These are phyloP conservation scores for Chymomyza costata DNA, from an alignment of 1,140 invertebrate genomes.

Conservation along the genomic window DNA sequence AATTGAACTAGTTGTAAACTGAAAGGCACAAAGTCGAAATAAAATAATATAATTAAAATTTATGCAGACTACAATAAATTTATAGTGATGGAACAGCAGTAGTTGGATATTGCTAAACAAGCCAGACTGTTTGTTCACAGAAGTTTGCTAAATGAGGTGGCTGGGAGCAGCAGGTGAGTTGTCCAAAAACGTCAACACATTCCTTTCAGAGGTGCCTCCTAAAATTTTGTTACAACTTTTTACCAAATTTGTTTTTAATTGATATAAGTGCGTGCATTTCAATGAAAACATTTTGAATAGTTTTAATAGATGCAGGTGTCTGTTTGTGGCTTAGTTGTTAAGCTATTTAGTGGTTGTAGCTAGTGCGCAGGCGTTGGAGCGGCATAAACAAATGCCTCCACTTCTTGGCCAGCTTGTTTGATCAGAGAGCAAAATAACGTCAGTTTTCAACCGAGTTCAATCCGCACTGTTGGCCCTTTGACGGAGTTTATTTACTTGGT, in stretches of 20 bases:
- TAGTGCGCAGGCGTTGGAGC: slow-evolving; percentile 48
- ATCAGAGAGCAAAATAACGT: slow-evolving; percentile 38
- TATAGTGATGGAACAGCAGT: too few relatives aligned
- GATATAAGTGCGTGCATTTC: neutral
- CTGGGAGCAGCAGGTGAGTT: slow-evolving; percentile 14
- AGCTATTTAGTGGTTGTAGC: slow-evolving; percentile 5
- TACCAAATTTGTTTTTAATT: too few relatives aligned
- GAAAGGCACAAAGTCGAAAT: too few relatives aligned
- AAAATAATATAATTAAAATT: too few relatives aligned
- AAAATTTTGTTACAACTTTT: too few relatives aligned
- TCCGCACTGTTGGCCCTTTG: slow-evolving; percentile 35
- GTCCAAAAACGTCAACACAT: too few relatives aligned
- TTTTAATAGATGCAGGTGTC: slow-evolving; percentile 17
- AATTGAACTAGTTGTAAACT: too few relatives aligned
- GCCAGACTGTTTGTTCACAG: neutral
- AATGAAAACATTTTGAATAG: neutral
- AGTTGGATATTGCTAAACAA: too few relatives aligned
- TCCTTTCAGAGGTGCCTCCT: too few relatives aligned
- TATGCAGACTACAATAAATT: too few relatives aligned
- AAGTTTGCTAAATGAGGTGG: slow-evolving; percentile 11
- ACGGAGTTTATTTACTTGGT: slow-evolving; percentile 20
- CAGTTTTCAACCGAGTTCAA: slow-evolving; percentile 37
- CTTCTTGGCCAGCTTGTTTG: slow-evolving; percentile 2
- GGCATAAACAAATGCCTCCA: slow-evolving; percentile 65
- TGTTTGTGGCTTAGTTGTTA: slow-evolving; percentile 1